Conservation (phyloP, 2,888 invertebrate genomes). For the Drosophila nr. fundita region DNA sequence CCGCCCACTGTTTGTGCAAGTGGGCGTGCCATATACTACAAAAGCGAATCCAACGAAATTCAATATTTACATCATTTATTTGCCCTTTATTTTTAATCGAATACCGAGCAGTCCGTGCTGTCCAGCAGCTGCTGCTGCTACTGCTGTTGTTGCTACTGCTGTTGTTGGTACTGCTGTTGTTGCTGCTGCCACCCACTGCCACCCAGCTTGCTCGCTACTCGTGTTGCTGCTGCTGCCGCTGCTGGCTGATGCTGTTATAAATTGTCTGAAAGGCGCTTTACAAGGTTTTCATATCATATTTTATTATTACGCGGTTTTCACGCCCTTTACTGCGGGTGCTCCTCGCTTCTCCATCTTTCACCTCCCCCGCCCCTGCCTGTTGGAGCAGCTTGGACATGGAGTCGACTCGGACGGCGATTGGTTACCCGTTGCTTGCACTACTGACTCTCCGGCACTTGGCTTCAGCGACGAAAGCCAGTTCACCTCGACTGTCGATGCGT, state of each 20-base stretch:
- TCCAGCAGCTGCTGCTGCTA: slow-evolving; percentile 13
- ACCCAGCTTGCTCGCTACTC: neutral
- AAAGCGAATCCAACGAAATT: slow-evolving; percentile 45
- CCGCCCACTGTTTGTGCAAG: slow-evolving; percentile 6
- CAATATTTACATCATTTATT: slow-evolving; percentile 56
- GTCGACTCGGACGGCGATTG: slow-evolving; percentile 6
- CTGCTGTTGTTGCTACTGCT: neutral
- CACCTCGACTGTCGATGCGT: slow-evolving; percentile 63
- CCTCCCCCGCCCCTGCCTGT: neutral
- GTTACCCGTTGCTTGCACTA: slow-evolving; percentile 14
- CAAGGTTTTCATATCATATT: slow-evolving; percentile 73
- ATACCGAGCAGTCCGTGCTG: slow-evolving; percentile 40
- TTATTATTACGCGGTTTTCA: slow-evolving; percentile 74
- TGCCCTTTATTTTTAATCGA: slow-evolving; percentile 63
- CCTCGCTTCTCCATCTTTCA: neutral
- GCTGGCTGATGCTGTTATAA: slow-evolving; percentile 54
- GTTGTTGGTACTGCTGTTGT: fast-evolving
- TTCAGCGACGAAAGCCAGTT: slow-evolving; percentile 11
- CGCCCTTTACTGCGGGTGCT: slow-evolving; percentile 32
- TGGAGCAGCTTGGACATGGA: slow-evolving; percentile 11
- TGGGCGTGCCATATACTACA: slow-evolving; percentile 13
- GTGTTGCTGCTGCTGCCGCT: slow-evolving; percentile 8
- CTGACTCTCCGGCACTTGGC: slow-evolving; percentile 4
- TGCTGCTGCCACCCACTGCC: neutral
- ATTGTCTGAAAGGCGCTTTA: slow-evolving; percentile 75